Evolutionary conservation across 2,888 invertebrate genomes (phyloP), one percentile per base, ranked within the genome.

Genomic region (Ferrisia virgata): DNA sequence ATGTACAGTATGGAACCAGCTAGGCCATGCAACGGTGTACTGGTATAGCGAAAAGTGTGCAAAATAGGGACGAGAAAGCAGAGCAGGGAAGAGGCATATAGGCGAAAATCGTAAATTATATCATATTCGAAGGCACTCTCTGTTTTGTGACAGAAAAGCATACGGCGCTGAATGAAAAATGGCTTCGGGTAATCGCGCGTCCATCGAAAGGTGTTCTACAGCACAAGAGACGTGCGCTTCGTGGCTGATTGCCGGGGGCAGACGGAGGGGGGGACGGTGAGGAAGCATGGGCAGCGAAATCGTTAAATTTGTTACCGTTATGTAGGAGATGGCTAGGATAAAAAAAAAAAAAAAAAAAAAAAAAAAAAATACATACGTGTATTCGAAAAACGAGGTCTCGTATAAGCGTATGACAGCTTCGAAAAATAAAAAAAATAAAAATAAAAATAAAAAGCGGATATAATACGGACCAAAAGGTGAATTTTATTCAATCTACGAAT

Each of bases 181-280:
- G 72, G 72, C 33, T 72, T 72, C 72, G 72, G n/a, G 72, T 72
- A 72, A 72, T 72, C 72, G 72, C 33, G 72, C 72, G 72, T 72
- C 33, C 33, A 36, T 72, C 72, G 72, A 72, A 72, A 72, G 72
- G 72, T 72, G 72, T 33, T 72, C 47, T 18, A 47, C 18, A n/a
- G 47, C 8, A 72, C 33, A n/a, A 72, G 28, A 53, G 28, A 64
- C 28, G 25, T n/a, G 72, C 13, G 36, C 72, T 25, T 25, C 43
- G 58, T 3, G 40, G 47, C 47, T 47, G 47, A n/a, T n/a, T 2
- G 43, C 43, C 43, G n/a, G n/a, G n/a, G n/a, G n/a, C n/a, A n/a
- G n/a, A n/a, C n/a, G n/a, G n/a, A n/a, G n/a, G n/a, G n/a, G n/a
- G n/a, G n/a, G n/a, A 47, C 36, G 4, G 36, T 13, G 47, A 13